Conservation (phyloP, 2,888 invertebrate genomes). For the Clunio marinus region DNA sequence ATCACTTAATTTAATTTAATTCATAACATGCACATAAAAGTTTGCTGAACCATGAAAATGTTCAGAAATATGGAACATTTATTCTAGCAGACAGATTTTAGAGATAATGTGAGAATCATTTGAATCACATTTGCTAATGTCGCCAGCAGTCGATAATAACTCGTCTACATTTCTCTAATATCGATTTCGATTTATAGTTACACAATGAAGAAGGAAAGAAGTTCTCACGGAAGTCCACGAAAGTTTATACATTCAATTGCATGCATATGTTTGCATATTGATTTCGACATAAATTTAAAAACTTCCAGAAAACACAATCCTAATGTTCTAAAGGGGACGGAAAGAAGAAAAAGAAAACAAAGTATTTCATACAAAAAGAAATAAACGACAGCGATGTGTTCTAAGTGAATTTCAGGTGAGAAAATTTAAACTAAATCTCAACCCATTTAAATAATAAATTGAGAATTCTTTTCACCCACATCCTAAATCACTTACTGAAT, state of each 20-base stretch:
- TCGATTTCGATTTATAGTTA: neutral
- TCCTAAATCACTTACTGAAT: neutral
- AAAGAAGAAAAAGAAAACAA: too few relatives aligned
- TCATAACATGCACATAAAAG: constrained; percentile 31
- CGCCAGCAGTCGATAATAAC: neutral
- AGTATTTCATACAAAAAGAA: too few relatives aligned
- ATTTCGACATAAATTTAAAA: neutral
- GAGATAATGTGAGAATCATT: constrained; percentile 19
- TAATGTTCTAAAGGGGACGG: too few relatives aligned
- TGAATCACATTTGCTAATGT: neutral
- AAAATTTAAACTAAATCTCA: neutral
- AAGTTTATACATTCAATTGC: constrained; percentile 1
- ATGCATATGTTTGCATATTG: neutral
- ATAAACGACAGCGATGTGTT: neutral
- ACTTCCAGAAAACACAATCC: too few relatives aligned
- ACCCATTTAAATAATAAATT: constrained; percentile 24
- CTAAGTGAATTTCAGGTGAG: neutral
- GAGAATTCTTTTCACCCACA: neutral
- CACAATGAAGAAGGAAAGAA: neutral
- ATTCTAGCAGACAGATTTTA: neutral
- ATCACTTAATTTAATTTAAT: constrained; percentile 39
- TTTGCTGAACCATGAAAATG: constrained; percentile 28
- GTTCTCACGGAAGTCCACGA: neutral
- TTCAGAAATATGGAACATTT: neutral
- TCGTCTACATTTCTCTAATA: constrained; percentile 2